These are phyloP conservation scores for Silvanus unidentatus DNA, from an alignment of 2,888 invertebrate species.

Conservation along the genomic window DNA sequence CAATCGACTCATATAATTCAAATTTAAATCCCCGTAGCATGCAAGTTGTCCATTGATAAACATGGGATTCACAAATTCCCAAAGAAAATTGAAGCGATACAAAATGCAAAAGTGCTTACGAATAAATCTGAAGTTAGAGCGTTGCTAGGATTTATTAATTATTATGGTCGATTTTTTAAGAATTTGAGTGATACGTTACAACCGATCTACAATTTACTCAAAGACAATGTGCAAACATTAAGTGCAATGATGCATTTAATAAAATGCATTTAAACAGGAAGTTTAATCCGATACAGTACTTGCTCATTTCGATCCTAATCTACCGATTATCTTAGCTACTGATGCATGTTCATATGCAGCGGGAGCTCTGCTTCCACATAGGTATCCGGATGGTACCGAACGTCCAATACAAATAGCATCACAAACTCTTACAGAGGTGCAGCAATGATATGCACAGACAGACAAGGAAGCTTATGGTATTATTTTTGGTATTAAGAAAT, in stretches of 20 bases:
- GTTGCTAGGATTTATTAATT: constrained; percentile 16
- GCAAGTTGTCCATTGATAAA: too few relatives aligned
- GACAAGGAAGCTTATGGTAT: constrained; percentile 16
- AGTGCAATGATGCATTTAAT: constrained; percentile 14
- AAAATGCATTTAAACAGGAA: constrained; percentile 9
- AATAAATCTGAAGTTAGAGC: constrained; percentile 12
- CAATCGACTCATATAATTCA: too few relatives aligned
- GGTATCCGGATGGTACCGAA: constrained; percentile 14
- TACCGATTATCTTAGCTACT: constrained; percentile 9
- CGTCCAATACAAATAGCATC: constrained; percentile 12
- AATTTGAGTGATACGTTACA: constrained; percentile 7
- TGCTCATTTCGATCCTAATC: constrained; percentile 11
- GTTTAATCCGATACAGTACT: constrained; percentile 6
- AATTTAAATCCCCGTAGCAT: too few relatives aligned
- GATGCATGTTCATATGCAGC: constrained; percentile 14
- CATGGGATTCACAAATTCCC: constrained; percentile 12
- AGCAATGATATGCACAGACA: constrained; percentile 15
- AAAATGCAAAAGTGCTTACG: constrained; percentile 10
- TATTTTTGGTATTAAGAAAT: constrained; percentile 14
- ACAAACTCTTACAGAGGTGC: constrained; percentile 8
- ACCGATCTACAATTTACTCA: constrained; percentile 11
- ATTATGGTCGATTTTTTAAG: constrained; percentile 16
- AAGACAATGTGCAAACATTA: background rate
- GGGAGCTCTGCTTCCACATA: constrained; percentile 12
- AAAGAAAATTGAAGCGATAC: constrained; percentile 16